These are phyloP conservation scores for Pedicia rivosa DNA, from an alignment of 2,888 invertebrate genomes.

Conservation along the genomic window DNA sequence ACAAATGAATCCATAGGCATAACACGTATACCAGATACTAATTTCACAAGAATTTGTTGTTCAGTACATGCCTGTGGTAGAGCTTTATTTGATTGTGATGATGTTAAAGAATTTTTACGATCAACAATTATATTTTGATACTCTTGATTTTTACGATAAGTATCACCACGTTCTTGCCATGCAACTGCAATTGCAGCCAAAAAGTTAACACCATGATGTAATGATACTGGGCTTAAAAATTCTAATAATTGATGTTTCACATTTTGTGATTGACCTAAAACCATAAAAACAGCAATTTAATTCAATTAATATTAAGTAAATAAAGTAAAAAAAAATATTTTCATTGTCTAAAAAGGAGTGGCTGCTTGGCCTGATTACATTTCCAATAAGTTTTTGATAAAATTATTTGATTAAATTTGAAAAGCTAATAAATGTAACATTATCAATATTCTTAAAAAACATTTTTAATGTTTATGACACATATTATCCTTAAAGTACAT, in stretches of 20 bases:
- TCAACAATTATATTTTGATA: constrained; percentile 18
- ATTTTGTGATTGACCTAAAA: constrained; percentile 26
- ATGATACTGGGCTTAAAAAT: constrained; percentile 67
- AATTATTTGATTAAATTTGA: too few relatives aligned
- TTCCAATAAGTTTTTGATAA: too few relatives aligned
- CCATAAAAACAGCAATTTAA: too few relatives aligned
- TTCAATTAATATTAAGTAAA: too few relatives aligned
- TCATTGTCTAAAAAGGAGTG: too few relatives aligned
- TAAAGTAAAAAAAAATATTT: too few relatives aligned
- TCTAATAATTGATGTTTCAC: constrained; percentile 66
- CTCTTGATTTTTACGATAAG: constrained; percentile 29
- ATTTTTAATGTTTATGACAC: too few relatives aligned
- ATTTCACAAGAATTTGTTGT: constrained; percentile 60
- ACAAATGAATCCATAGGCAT: constrained; percentile 73
- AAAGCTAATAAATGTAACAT: too few relatives aligned
- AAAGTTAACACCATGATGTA: constrained; percentile 66
- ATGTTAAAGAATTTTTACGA: background rate
- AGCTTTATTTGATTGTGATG: constrained; percentile 23
- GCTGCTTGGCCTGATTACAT: too few relatives aligned
- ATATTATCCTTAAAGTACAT: too few relatives aligned
- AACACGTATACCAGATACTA: constrained; percentile 64
- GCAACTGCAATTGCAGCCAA: constrained; percentile 70
- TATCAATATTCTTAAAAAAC: too few relatives aligned
- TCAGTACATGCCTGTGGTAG: constrained; percentile 41
- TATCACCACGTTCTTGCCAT: constrained; percentile 58